Evolutionary conservation across 2,888 invertebrate genomes (phyloP).

Genomic region (Unio pictorum): DNA sequence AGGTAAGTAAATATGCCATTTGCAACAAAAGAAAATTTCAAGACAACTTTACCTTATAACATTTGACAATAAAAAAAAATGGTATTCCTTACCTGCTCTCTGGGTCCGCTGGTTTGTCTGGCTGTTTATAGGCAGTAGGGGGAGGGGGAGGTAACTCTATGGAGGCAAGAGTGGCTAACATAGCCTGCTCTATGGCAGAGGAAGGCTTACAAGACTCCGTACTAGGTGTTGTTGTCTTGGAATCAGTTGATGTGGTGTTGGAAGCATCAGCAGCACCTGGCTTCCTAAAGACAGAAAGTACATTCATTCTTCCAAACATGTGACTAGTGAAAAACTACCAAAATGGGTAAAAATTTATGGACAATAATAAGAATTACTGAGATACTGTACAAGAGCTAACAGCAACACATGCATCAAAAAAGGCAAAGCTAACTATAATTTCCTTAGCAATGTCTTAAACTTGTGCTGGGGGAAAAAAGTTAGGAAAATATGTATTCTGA

Average conservation of each 20-base stretch:
- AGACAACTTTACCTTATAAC: neutral
- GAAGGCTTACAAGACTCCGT: conserved; percentile 56
- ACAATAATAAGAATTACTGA: too few species aligned
- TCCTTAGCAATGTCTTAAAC: too few species aligned
- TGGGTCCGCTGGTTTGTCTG: conserved; percentile 28
- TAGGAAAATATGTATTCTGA: too few species aligned
- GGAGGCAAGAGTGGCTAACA: conserved; percentile 93
- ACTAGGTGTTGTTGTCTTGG: conserved; percentile 4
- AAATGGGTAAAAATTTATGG: neutral
- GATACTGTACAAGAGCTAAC: too few species aligned
- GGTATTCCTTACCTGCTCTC: conserved; percentile 30
- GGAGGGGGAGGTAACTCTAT: conserved; percentile 77
- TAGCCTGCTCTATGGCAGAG: conserved; percentile 85
- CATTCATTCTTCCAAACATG: too few species aligned
- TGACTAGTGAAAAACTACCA: neutral
- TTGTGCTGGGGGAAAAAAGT: too few species aligned
- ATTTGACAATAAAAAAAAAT: neutral
- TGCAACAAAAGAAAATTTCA: neutral
- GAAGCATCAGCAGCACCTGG: conserved; percentile 6
- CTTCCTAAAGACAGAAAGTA: too few species aligned
- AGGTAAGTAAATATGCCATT: neutral
- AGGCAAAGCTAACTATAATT: too few species aligned
- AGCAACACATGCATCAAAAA: too few species aligned
- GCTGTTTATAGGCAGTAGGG: conserved; percentile 12
- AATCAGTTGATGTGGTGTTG: conserved; percentile 16